Base-by-base conservation (phyloP, 2,113 vertebrate species). In the Perca flavescens region DNA sequence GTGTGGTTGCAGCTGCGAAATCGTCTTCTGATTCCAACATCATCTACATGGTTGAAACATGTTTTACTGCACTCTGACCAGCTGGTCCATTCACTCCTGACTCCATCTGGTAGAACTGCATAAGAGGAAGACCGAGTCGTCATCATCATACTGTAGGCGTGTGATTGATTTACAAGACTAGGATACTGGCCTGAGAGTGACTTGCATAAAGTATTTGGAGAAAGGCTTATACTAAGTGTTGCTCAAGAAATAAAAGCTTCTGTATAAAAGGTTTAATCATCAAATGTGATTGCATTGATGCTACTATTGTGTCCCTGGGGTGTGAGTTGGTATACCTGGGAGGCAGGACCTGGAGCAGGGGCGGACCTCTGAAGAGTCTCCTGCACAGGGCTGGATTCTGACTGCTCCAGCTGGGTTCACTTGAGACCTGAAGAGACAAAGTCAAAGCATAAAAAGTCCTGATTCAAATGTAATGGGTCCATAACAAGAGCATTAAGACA, bases 11-110 rank as follows among this genome's bases (percentile, higher is more conserved):
- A 98, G 89, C 88, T 94, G 58, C 96, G 94, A 89, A 95, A 96
- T 14, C 96, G 93, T 4, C 70, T 92, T 34, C 94, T 89, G 78
- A 94, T 62, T 2, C 95, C 96, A 0, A 96, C 95, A 3, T 83
- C 85, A 3, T 96, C 95, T 4, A 94, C 95, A 0, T 95, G 90
- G 50, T 93, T 84, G 82, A 97, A 97, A 86, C 97, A 98, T 5
- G 96, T 96, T 77, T 84, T 96, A n/a, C 95, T 97, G 86, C 97
- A 98, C 65, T 95, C 83, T 0, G 97, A 96, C 97, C 97, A 97
- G 19, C 89, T 21, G 0, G 90, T 94, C 97, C 97, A 97, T 74
- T 91, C 50, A 3, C 90, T 90, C 96, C 96, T 97, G 53, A 66
- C n/a, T 10, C 90, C 84, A 57, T 80, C 92, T 50, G 79, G 61